A percentile compares a stretch with the other conserved stretches of the same genome.
Conservation (phyloP, 2,888 invertebrate genomes). For the Lycia hirtaria region DNA sequence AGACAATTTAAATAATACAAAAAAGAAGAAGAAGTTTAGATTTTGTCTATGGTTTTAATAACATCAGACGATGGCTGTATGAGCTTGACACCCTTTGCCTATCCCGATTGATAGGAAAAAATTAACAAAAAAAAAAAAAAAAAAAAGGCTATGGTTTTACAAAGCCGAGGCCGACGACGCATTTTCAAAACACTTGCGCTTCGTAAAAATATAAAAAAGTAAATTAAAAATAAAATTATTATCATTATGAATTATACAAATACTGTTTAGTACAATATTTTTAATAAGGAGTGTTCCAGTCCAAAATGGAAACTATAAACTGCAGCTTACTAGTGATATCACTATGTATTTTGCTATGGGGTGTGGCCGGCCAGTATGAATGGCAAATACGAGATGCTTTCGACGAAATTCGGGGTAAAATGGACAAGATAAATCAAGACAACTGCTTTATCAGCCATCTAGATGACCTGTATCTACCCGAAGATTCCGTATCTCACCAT, state of each 20-base stretch:
- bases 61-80: no score
- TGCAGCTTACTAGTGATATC: slow-evolving; percentile 65
- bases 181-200: slow-evolving; percentile 28
- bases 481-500: slow-evolving; percentile 94
- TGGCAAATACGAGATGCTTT: slow-evolving; percentile 97
- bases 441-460: slow-evolving; percentile 96
- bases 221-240: neutral
- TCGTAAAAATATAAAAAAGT: neutral
- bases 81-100: no score
- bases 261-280: slow-evolving; percentile 13
- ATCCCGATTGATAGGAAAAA: no score
- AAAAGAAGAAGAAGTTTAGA: no score
- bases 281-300: slow-evolving; percentile 20
- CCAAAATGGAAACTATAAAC: slow-evolving; percentile 70
- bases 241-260: slow-evolving; percentile 35
- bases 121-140: no score
- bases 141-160: slow-evolving; percentile 6
- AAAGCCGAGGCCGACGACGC: slow-evolving; percentile 13
- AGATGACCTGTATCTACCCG: slow-evolving; percentile 93
- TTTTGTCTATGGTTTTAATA: no score
- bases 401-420: slow-evolving; percentile 93
- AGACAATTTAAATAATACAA: no score
- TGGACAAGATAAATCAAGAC: slow-evolving; percentile 93
- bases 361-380: slow-evolving; percentile 94
- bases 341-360: slow-evolving; percentile 79